Evolutionary conservation across 1,140 invertebrate species (phyloP).

Genomic region (Lethrus apterus): DNA sequence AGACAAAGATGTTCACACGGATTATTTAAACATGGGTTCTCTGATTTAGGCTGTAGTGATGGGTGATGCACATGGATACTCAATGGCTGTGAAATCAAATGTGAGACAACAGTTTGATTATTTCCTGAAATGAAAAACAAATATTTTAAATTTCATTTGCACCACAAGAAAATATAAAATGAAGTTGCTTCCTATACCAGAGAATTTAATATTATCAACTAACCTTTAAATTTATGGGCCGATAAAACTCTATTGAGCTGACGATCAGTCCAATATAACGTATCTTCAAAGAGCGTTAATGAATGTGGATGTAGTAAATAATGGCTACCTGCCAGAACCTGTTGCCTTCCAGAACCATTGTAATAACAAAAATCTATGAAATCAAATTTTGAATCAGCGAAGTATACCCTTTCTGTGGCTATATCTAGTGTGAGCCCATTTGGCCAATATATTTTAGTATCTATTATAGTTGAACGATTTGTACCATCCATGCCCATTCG

Average conservation of each 20-base stretch:
- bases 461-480: conserved; percentile 79
- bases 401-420: conserved; percentile 89
- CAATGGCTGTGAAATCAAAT: conserved; percentile 88
- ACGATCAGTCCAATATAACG: conserved; percentile 93
- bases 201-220: background rate
- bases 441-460: conserved; percentile 97
- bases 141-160: background rate
- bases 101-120: conserved; percentile 89
- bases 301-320: conserved; percentile 95
- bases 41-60: conserved; percentile 77
- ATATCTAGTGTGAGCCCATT: conserved; percentile 94
- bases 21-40: conserved; percentile 74
- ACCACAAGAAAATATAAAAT: background rate
- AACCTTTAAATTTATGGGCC: conserved; percentile 83
- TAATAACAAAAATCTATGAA: conserved; percentile 99
- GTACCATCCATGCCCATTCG: conserved; percentile 92
- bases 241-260: conserved; percentile 83
- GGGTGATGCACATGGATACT: conserved; percentile 93
- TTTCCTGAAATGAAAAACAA: conserved; percentile 32
- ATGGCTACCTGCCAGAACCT: conserved; percentile 80
- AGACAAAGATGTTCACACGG: conserved; percentile 89
- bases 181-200: too few species aligned
- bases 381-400: conserved; percentile 95
- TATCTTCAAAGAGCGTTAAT: conserved; percentile 86
- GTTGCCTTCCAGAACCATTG: conserved; percentile 82